Evolutionary conservation across 2,797 vertebrate genomes (phyloP), one percentile per base, ranked within the genome.

Genomic region (Tiaroga cobitis): DNA sequence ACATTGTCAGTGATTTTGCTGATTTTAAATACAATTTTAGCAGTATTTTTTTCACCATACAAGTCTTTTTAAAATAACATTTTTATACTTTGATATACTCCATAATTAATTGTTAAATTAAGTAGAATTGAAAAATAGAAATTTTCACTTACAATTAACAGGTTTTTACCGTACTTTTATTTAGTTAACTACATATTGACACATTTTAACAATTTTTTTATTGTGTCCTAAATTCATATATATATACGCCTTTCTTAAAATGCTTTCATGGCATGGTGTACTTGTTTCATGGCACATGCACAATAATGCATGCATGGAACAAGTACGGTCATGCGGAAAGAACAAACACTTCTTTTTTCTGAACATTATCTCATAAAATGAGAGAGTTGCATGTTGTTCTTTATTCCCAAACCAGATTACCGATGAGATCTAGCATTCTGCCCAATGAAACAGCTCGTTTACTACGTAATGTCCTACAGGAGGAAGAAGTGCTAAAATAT

Each of bases 381-480:
- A 56, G n/a, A 19, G 5, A 24, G 16, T 8, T 72, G 24, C 51
- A 29, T 82, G 67, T 59, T 56, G 63, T 81, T 73, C 51, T 18
- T 56, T 10, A 41, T 43, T 37, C 49, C 49, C 68, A 82, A 26
- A 29, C 21, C 24, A 51, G 29, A 81, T 19, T 15, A 26, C 46
- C 9, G 21, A 68, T 69, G 79, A 69, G 79, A 26, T 26, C 15
- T 26, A 80, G 51, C 8, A 18, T 21, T 41, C 75, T 41, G 19
- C 26, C 46, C 61, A 80, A 80, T 49, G 3, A 32, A 67, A 67
- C 18, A 0, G 19, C 39, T 32, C 0, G 8, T 26, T 81, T 54
- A 54, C 63, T 81, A 81, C 29, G 46, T 81, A 49, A 81, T 81
- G 32, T 59, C 49, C 49, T 51, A 8, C 29, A 81, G 65, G 46